Base-by-base conservation (phyloP, 2,888 invertebrate species). In the Keiferia lycopersicella region DNA sequence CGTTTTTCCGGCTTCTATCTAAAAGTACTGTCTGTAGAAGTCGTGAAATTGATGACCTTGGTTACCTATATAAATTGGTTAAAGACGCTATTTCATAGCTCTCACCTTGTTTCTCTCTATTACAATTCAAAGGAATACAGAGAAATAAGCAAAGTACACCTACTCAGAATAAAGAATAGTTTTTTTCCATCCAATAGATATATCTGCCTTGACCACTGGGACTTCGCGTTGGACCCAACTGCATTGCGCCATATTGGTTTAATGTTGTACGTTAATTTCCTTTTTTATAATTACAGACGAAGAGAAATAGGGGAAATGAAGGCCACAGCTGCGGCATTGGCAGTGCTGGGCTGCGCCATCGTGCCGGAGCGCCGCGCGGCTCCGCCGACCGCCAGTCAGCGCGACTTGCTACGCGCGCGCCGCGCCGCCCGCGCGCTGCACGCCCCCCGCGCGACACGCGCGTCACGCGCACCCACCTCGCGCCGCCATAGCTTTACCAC, bases 311-410 rank as follows among this genome's bases (percentile, higher is more conserved):
- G 18, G 3, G 60, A 69, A 64, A 67, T 70, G 53, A 26, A 53
- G 61, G 30, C 80, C 82, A 76, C 86, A 78, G 84, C 81, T 82
- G 76, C 86, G 78, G 84, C 81, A 2, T 80, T 93, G 73, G 87
- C 92, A 50, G 91, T 93, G 69, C 83, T 90, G 73, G 93, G 93
- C 58, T 87, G 89, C 74, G 93, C 93, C 70, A 93, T 93, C 72
- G 86, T 92, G 64, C 93, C 93, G 2, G 93, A 92, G 80, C 82
- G 86, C 71, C 93, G 93, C 80, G 93, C 93, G 63, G 86, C 92
- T 69, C 92, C 88, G 72, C 93, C 91, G 69, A 92, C 93, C 66
- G 93, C 93, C 92, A 92, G 92, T 76, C 93, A 93, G 82, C 85
- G 92, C 60, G 93, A 93, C 80, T 84, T 93, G 45, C 84, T 81